These are phyloP conservation scores for Taphrorychus bicolor DNA, from an alignment of 2,888 invertebrate genomes.

Conservation along the genomic window DNA sequence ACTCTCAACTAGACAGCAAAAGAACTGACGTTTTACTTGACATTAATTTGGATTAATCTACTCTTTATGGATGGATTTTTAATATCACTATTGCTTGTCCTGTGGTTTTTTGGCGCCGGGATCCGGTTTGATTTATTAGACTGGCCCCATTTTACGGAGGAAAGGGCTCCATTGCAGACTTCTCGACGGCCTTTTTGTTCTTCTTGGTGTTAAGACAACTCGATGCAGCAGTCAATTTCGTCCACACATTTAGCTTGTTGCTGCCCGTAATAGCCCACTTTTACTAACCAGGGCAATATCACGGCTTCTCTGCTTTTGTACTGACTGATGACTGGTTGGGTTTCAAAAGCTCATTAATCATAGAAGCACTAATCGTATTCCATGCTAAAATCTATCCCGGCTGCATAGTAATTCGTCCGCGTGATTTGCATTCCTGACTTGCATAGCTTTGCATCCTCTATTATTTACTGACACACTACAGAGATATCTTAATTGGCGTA, in stretches of 20 bases:
- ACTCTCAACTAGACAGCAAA: slow-evolving; percentile 21
- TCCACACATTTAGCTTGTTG: too few relatives aligned
- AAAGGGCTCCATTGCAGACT: background rate
- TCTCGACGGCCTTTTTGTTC: background rate
- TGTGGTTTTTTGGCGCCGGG: background rate
- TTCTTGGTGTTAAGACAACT: too few relatives aligned
- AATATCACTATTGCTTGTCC: slow-evolving; percentile 11
- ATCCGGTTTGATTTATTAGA: slow-evolving; percentile 2
- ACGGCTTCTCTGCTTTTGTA: too few relatives aligned
- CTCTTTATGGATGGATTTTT: slow-evolving; percentile 13
- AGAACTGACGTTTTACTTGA: slow-evolving; percentile 11
- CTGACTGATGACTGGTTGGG: too few relatives aligned
- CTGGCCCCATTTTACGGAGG: background rate
- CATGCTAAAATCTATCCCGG: background rate
- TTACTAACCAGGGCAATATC: too few relatives aligned
- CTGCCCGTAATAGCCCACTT: too few relatives aligned
- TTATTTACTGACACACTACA: background rate
- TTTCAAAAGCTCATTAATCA: background rate
- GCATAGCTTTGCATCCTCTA: background rate
- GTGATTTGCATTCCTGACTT: background rate
- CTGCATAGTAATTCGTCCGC: background rate
- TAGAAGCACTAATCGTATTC: background rate
- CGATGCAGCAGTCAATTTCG: too few relatives aligned
- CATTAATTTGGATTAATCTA: slow-evolving; percentile 20
- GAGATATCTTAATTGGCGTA: background rate